Percentiles rank a stretch among this genome's conserved stretches.
phyloP scores from a whole-genome alignment of 2,888 invertebrate species.

The Trachelus troglodyta region DNA sequence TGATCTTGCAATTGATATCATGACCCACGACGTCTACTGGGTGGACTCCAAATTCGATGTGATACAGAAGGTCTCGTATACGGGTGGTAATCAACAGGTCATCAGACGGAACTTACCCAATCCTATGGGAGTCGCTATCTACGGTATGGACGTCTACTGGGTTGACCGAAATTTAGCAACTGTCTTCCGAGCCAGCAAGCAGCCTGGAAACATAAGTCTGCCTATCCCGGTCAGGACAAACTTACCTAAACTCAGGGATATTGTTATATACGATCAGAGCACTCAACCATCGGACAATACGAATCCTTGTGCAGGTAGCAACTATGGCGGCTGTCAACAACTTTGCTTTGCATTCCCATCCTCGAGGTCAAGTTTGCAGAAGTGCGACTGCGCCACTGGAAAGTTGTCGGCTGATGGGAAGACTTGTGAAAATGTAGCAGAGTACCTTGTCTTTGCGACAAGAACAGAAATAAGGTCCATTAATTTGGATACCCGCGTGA shows the following conservation, averaged over 20 bases:
- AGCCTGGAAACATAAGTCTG: constrained; percentile 77
- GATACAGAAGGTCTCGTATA: constrained; percentile 91
- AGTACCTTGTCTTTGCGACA: constrained; percentile 94
- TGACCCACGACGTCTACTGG: constrained; percentile 97
- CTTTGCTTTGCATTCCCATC: constrained; percentile 93
- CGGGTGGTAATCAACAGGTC: constrained; percentile 83
- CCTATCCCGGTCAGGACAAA: constrained; percentile 84
- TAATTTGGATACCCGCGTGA: constrained; percentile 86
- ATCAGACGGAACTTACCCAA: constrained; percentile 90
- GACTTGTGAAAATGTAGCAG: constrained; percentile 85
- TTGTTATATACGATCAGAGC: constrained; percentile 89
- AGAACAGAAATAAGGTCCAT: constrained; percentile 93
- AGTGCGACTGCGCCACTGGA: constrained; percentile 95
- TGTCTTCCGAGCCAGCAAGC: constrained; percentile 83
- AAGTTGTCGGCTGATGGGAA: constrained; percentile 75
- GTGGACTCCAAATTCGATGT: constrained; percentile 94
- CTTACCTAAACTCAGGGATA: constrained; percentile 86
- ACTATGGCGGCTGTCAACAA: constrained; percentile 91
- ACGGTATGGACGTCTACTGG: constrained; percentile 90
- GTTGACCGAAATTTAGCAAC: constrained; percentile 91
- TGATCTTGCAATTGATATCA: constrained; percentile 91
- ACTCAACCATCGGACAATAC: constrained; percentile 87
- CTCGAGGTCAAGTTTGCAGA: constrained; percentile 71
- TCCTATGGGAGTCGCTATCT: constrained; percentile 92
- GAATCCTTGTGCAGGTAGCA: constrained; percentile 82